Evolutionary conservation across 2,888 invertebrate species (phyloP).

Genomic region (Drosophila parthenogenetica): DNA sequence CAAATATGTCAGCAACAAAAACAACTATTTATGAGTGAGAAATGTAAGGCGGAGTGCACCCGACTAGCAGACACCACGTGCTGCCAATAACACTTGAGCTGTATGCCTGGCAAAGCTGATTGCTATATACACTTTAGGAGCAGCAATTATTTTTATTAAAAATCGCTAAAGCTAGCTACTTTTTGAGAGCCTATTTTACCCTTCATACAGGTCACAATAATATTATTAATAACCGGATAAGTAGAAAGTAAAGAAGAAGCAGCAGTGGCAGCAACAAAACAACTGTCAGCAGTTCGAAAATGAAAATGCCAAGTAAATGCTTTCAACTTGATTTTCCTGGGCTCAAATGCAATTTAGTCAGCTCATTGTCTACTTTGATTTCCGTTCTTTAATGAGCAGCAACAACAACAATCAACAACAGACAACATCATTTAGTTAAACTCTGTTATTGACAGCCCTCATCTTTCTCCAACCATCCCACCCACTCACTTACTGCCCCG

Average conservation of each 20-base stretch:
- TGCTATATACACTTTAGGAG: too few species aligned
- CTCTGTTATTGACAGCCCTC: constrained; percentile 34
- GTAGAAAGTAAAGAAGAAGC: not conserved
- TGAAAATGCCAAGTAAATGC: constrained; percentile 43
- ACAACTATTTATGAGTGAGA: not conserved
- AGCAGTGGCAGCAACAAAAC: constrained; percentile 11
- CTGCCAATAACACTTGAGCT: too few species aligned
- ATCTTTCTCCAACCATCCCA: not conserved
- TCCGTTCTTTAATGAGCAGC: constrained; percentile 61
- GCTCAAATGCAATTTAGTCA: constrained; percentile 54
- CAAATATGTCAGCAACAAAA: constrained; percentile 40
- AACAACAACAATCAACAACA: constrained; percentile 25
- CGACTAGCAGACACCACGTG: not conserved
- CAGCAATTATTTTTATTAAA: too few species aligned
- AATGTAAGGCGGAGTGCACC: not conserved
- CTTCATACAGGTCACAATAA: not conserved
- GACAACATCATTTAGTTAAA: constrained; percentile 23
- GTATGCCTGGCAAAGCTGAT: too few species aligned
- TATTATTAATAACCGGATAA: not conserved
- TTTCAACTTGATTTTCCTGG: constrained; percentile 4
- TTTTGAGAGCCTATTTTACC: not conserved
- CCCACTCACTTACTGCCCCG: not conserved
- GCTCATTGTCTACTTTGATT: constrained; percentile 61
- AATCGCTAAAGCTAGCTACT: too few species aligned
- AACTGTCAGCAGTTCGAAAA: constrained; percentile 31